Evolutionary conservation across 2,113 vertebrate genomes (phyloP).

Genomic region (Pongo abelii): DNA sequence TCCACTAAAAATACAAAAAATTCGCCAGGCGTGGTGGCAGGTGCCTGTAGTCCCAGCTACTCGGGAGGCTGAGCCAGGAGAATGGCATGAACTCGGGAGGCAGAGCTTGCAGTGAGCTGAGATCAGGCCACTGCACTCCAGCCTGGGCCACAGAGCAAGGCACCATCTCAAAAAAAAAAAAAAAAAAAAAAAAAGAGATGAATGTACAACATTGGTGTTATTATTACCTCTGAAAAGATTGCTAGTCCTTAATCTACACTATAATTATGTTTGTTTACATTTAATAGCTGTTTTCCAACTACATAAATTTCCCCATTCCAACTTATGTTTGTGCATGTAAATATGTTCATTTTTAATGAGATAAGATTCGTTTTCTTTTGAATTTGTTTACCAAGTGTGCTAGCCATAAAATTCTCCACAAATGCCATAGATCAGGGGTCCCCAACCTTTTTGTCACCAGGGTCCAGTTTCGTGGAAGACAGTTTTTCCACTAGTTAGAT

Average conservation of each 20-base stretch:
- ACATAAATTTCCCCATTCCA: not conserved
- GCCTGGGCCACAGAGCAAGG: no score
- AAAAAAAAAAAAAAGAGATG: not conserved
- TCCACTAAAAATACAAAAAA: no score
- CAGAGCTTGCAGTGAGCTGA: no score
- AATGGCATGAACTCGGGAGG: no score
- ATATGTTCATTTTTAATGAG: not conserved
- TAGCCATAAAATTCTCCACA: not conserved
- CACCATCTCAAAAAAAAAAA: no score
- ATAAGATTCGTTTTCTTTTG: not conserved
- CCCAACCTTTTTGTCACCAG: no score
- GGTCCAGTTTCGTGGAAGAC: no score
- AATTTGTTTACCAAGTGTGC: not conserved
- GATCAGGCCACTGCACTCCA: no score
- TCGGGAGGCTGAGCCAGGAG: no score
- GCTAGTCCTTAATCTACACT: not conserved
- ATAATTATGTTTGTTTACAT: not conserved
- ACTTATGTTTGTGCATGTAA: not conserved
- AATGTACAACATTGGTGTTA: not conserved
- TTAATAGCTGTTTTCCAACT: not conserved
- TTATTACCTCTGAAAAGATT: not conserved
- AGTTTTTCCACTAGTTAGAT: no score
- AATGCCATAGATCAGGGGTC: not conserved
- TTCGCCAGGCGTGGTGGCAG: no score
- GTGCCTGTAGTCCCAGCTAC: no score